Evolutionary conservation across 2,888 invertebrate genomes (phyloP).

Genomic region (Conops quadrifasciatus): DNA sequence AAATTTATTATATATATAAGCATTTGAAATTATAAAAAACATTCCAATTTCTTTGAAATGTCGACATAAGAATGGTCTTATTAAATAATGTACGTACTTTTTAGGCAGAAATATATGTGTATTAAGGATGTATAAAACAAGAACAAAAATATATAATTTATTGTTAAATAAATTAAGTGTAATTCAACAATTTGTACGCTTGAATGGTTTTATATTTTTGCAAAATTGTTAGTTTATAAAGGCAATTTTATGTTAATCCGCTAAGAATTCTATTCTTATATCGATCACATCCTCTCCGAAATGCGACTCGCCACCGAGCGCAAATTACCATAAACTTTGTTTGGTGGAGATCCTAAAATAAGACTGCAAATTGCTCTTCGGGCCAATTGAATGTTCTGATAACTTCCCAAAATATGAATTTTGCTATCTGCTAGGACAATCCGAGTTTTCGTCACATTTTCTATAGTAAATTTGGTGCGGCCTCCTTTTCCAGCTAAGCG

Average conservation of each 20-base stretch:
- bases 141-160: too few relatives aligned
- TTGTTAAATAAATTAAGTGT: background rate
- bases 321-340: slow-evolving; percentile 96
- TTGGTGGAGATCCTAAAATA: slow-evolving; percentile 95
- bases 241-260: too few relatives aligned
- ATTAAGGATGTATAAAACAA: too few relatives aligned
- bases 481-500: slow-evolving; percentile 97
- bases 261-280: too few relatives aligned
- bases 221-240: background rate
- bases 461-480: slow-evolving; percentile 96
- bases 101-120: too few relatives aligned
- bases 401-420: slow-evolving; percentile 97
- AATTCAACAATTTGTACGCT: background rate
- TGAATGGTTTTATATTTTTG: too few relatives aligned
- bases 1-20: background rate
- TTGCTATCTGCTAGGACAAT: slow-evolving; percentile 96
- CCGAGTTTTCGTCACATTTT: slow-evolving; percentile 98
- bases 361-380: slow-evolving; percentile 94
- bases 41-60: too few relatives aligned
- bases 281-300: slow-evolving; percentile 86
- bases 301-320: slow-evolving; percentile 85
- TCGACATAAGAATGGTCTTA: too few relatives aligned
- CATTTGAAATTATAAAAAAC: background rate
- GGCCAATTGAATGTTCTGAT: slow-evolving; percentile 94
- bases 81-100: too few relatives aligned